phyloP scores from a whole-genome alignment of 2,113 vertebrate species.

The Malurus cyaneus region DNA sequence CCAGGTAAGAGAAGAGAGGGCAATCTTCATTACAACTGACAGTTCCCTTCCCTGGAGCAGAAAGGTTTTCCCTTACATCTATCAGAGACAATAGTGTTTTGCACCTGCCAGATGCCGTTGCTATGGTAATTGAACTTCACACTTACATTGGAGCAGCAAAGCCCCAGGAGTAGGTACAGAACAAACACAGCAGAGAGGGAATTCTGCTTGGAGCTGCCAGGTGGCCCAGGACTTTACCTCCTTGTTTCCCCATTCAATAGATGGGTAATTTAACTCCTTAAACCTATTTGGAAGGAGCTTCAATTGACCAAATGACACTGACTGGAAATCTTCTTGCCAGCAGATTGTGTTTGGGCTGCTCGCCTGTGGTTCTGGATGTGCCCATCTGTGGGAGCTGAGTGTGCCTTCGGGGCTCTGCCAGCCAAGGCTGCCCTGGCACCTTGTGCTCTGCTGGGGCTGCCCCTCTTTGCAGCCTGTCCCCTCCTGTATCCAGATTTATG shows the following conservation, averaged over 20 bases:
- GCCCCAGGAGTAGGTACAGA: neutral
- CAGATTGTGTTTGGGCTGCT: neutral
- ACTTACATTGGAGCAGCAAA: neutral
- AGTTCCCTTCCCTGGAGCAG: neutral
- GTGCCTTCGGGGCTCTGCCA: neutral
- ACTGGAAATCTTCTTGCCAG: neutral
- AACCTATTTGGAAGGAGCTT: neutral
- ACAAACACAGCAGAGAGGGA: neutral
- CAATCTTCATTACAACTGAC: constrained; percentile 2
- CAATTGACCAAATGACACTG: neutral
- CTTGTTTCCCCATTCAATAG: neutral
- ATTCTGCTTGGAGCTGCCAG: neutral
- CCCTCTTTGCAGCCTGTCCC: neutral
- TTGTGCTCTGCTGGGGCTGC: neutral
- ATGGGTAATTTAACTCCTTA: neutral
- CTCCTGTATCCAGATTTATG: accelerated
- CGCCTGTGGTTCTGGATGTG: accelerated
- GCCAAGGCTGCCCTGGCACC: neutral
- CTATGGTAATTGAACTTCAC: constrained; percentile 1
- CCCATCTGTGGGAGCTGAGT: accelerated
- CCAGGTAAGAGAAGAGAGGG: neutral
- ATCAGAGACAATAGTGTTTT: neutral
- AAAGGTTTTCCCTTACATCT: neutral
- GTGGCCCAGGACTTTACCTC: neutral
- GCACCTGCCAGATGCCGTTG: constrained; percentile 34